phyloP scores from a whole-genome alignment of 2,888 invertebrate species.

The Dryomyza anilis region DNA sequence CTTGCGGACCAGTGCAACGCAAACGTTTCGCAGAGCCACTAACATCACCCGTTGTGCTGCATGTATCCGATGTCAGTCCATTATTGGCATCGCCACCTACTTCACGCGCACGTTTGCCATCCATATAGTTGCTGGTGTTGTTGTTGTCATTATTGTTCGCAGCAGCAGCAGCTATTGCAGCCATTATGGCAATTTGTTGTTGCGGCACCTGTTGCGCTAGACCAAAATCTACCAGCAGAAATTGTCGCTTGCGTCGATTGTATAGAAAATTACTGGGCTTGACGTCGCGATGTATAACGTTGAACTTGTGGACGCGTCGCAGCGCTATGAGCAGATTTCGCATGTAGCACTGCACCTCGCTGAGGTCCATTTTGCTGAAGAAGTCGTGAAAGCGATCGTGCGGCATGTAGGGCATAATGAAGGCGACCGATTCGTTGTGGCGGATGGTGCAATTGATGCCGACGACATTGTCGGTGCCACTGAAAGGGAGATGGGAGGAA shows the following conservation, averaged over 20 bases:
- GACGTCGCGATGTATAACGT: constrained; percentile 87
- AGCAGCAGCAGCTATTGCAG: constrained; percentile 21
- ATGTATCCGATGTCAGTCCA: constrained; percentile 4
- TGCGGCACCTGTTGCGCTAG: constrained; percentile 71
- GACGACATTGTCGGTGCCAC: constrained; percentile 81
- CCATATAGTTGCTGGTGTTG: constrained; percentile 17
- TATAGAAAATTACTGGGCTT: constrained; percentile 93
- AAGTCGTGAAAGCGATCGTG: constrained; percentile 83
- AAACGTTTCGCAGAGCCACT: constrained; percentile 48
- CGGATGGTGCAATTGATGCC: constrained; percentile 80
- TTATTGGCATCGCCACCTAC: constrained; percentile 36
- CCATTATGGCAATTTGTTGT: constrained; percentile 28
- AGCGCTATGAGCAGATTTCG: constrained; percentile 79
- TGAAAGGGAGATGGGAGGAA: constrained; percentile 32
- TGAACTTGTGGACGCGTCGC: constrained; percentile 78
- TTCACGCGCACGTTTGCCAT: constrained; percentile 43
- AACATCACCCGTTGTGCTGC: constrained; percentile 28
- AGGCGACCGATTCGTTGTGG: constrained; percentile 78
- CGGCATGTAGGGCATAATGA: constrained; percentile 88
- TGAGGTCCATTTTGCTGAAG: constrained; percentile 70
- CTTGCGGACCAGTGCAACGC: constrained; percentile 38
- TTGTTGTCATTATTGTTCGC: constrained; percentile 21
- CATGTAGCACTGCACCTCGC: constrained; percentile 79
- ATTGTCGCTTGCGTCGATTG: constrained; percentile 73
- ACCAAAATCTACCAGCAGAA: constrained; percentile 87